Conservation (phyloP, 1,140 invertebrate species). For the Andricus grossulariae region DNA sequence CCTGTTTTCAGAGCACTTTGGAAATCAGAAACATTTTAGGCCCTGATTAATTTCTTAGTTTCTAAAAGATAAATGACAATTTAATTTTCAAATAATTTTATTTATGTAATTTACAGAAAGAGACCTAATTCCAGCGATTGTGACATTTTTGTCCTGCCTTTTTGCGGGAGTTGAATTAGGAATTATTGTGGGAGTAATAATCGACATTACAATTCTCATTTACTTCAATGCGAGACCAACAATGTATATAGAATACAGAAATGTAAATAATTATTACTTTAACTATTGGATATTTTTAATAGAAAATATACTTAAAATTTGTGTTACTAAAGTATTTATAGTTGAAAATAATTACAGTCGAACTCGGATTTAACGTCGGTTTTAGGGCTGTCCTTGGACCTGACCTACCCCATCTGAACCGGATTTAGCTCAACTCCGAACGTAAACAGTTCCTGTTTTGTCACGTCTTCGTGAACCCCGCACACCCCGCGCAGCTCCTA, state of each 20-base stretch:
- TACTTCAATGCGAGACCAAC: slow-evolving; percentile 87
- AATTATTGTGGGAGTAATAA: slow-evolving; percentile 86
- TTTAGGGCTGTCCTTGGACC: too few species aligned
- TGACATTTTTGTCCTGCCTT: slow-evolving; percentile 85
- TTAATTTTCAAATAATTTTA: slow-evolving; percentile 26
- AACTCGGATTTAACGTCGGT: too few species aligned
- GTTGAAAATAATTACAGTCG: too few species aligned
- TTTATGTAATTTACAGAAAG: slow-evolving; percentile 78
- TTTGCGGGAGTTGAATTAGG: slow-evolving; percentile 88
- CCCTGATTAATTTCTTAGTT: background rate
- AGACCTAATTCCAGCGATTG: slow-evolving; percentile 84
- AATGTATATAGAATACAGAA: slow-evolving; percentile 78
- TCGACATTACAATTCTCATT: slow-evolving; percentile 87
- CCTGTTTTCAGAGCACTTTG: too few species aligned
- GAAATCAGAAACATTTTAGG: too few species aligned
- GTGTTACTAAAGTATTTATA: too few species aligned
- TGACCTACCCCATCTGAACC: too few species aligned
- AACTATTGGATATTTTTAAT: slow-evolving; percentile 35
- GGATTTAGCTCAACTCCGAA: too few species aligned
- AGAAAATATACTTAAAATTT: too few species aligned
- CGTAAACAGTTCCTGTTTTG: too few species aligned
- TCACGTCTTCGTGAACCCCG: too few species aligned
- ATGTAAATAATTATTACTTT: slow-evolving; percentile 65
- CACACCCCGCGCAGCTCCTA: too few species aligned
- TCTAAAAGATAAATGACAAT: slow-evolving; percentile 29